A percentile compares a stretch with the other conserved stretches of the same genome.
phyloP scores from a whole-genome alignment of 2,888 invertebrate species.

The Hypselothyrea guttata region DNA sequence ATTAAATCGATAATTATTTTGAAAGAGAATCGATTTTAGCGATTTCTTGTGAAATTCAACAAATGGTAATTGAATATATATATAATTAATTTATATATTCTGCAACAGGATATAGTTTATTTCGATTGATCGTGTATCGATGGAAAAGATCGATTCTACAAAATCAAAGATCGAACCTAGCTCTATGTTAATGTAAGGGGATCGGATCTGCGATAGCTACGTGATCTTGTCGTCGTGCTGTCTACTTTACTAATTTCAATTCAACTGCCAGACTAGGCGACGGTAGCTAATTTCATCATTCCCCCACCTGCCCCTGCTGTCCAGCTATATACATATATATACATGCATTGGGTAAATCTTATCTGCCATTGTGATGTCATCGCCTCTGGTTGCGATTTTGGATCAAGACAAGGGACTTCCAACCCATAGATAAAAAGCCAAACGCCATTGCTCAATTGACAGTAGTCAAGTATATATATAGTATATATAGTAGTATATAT shows the following conservation, averaged over 20 bases:
- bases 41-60: too few species aligned
- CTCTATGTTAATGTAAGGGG: neutral
- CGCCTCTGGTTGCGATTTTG: slow-evolving; percentile 18
- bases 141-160: too few species aligned
- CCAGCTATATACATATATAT: slow-evolving; percentile 3
- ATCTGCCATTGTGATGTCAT: slow-evolving; percentile 40
- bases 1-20: too few species aligned
- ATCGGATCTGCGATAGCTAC: slow-evolving; percentile 22
- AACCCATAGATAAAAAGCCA: slow-evolving; percentile 25
- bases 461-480: slow-evolving; percentile 3
- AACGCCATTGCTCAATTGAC: slow-evolving; percentile 17
- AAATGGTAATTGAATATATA: too few species aligned
- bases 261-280: slow-evolving; percentile 38
- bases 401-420: slow-evolving; percentile 32
- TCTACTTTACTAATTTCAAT: slow-evolving; percentile 36
- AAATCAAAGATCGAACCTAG: too few species aligned
- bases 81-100: too few species aligned
- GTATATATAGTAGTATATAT: neutral
- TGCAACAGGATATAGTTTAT: too few species aligned
- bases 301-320: slow-evolving; percentile 5
- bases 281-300: slow-evolving; percentile 43
- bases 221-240: slow-evolving; percentile 45
- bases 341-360: slow-evolving; percentile 7
- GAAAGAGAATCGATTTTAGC: too few species aligned
- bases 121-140: too few species aligned